These are phyloP conservation scores for Unio pictorum DNA, from an alignment of 2,888 invertebrate species.

Conservation along the genomic window DNA sequence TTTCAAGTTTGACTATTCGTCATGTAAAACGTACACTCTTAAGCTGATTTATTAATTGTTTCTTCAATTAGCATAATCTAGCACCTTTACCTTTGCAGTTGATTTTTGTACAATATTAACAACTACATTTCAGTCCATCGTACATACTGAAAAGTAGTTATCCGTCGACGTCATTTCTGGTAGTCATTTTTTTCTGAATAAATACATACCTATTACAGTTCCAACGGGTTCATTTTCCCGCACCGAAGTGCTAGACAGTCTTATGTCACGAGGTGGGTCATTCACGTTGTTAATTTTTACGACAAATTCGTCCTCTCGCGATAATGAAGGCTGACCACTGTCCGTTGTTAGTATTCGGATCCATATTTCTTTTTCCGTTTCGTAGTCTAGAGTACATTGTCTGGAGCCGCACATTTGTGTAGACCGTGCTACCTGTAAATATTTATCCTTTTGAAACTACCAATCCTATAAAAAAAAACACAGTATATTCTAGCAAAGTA, in stretches of 20 bases:
- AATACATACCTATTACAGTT: slow-evolving; percentile 26
- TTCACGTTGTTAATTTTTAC: slow-evolving; percentile 35
- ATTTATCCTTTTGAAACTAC: background rate
- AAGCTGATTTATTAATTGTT: no score
- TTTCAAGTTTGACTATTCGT: no score
- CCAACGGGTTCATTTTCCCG: slow-evolving; percentile 37
- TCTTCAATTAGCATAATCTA: no score
- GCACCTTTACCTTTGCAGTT: no score
- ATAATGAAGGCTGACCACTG: slow-evolving; percentile 33
- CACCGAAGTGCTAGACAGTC: slow-evolving; percentile 24
- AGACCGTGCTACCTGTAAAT: slow-evolving; percentile 23
- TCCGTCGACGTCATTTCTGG: background rate
- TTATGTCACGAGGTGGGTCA: slow-evolving; percentile 38
- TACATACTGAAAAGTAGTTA: no score
- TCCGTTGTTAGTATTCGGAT: slow-evolving; percentile 46
- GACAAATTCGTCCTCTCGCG: slow-evolving; percentile 22
- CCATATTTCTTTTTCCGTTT: slow-evolving; percentile 17
- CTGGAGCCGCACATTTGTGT: slow-evolving; percentile 19
- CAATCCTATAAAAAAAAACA: background rate
- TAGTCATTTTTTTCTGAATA: background rate
- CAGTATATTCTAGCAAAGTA: background rate
- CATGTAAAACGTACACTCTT: no score
- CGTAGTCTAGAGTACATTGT: slow-evolving; percentile 36
- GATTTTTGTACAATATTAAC: no score
- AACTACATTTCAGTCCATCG: no score